A percentile compares a stretch with the other conserved stretches of the same genome.
These are phyloP conservation scores for Condylostylus longicornis DNA, from an alignment of 1,140 invertebrate species.

Conservation along the genomic window DNA sequence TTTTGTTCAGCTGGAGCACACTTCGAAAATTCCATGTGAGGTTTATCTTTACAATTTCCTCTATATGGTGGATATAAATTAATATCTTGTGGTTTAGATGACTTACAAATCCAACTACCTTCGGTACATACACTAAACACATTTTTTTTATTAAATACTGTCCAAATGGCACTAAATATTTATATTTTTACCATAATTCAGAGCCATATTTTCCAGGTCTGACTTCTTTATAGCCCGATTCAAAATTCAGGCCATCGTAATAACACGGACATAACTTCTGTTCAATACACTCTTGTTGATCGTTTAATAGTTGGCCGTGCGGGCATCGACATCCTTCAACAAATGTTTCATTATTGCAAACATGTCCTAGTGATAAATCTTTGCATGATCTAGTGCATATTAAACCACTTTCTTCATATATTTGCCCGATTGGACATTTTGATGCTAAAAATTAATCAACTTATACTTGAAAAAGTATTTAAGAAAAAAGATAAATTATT, in stretches of 20 bases:
- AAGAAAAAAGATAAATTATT: constrained; percentile 2
- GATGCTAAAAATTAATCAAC: constrained; percentile 34
- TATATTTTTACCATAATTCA: constrained; percentile 53
- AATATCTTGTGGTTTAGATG: constrained; percentile 46
- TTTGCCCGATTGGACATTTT: constrained; percentile 59
- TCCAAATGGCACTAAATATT: no score
- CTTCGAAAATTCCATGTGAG: constrained; percentile 55
- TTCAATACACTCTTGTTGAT: constrained; percentile 57
- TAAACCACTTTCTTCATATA: constrained; percentile 63
- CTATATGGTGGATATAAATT: constrained; percentile 42
- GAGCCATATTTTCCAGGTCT: constrained; percentile 45
- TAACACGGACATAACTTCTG: constrained; percentile 60
- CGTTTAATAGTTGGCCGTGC: constrained; percentile 52
- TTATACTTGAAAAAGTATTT: background rate
- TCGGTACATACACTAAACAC: constrained; percentile 51
- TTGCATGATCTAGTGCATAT: constrained; percentile 55
- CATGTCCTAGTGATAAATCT: constrained; percentile 36
- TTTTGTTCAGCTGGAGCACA: constrained; percentile 57
- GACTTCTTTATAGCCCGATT: constrained; percentile 57
- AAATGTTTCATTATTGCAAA: constrained; percentile 38
- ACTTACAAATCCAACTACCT: constrained; percentile 55
- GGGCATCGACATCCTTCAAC: constrained; percentile 83
- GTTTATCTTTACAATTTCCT: constrained; percentile 40
- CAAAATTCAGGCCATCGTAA: constrained; percentile 54
- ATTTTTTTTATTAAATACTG: no score